Conservation (phyloP, 2,797 vertebrate genomes). For the Lagocephalus sceleratus region DNA sequence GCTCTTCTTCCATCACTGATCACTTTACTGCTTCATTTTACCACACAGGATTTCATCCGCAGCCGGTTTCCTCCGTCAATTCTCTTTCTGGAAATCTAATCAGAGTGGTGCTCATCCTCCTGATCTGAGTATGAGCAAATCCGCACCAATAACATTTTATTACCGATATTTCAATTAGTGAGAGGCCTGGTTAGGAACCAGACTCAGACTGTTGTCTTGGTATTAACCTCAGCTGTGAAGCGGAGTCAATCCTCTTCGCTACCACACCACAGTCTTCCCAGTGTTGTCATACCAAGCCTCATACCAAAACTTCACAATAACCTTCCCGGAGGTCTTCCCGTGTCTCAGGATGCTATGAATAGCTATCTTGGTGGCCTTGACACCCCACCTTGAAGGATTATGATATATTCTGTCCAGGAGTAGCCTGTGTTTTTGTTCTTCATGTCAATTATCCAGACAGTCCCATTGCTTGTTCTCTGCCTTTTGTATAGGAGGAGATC, state of each 20-base stretch:
- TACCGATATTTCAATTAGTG: neutral
- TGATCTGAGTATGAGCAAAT: neutral
- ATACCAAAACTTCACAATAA: slow-evolving; percentile 67
- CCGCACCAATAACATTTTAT: neutral
- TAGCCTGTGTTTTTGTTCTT: slow-evolving; percentile 49
- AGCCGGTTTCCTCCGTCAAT: too few species aligned
- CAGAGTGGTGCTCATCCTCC: too few species aligned
- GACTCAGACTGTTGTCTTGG: neutral
- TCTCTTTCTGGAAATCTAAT: too few species aligned
- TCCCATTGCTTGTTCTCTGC: slow-evolving; percentile 36
- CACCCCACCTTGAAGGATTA: slow-evolving; percentile 63
- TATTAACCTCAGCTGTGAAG: neutral
- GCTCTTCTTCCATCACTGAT: slow-evolving; percentile 34
- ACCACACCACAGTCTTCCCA: slow-evolving; percentile 64
- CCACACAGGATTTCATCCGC: slow-evolving; percentile 7
- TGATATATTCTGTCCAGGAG: slow-evolving; percentile 63
- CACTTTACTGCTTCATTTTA: slow-evolving; percentile 33
- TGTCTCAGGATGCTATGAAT: slow-evolving; percentile 60
- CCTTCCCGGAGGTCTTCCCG: slow-evolving; percentile 69
- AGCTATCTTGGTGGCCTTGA: slow-evolving; percentile 72
- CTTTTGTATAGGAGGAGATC: slow-evolving; percentile 37
- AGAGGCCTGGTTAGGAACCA: neutral
- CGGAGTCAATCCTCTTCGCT: slow-evolving; percentile 30
- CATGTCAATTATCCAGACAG: slow-evolving; percentile 40
- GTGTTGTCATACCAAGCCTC: slow-evolving; percentile 56